Conservation (phyloP, 2,888 invertebrate genomes). For the Scrobipalpa atriplicella region DNA sequence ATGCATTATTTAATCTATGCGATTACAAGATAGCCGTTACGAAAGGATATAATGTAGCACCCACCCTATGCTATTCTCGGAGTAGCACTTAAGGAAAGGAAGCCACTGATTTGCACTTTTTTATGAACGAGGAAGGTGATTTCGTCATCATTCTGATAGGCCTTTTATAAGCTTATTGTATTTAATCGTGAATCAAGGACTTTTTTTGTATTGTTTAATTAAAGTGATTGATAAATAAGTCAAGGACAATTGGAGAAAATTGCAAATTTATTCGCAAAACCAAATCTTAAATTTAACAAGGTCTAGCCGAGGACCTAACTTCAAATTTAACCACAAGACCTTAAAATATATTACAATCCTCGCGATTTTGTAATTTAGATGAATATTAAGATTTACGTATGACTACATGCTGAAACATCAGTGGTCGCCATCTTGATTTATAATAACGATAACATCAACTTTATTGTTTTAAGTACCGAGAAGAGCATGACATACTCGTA, state of each 20-base stretch:
- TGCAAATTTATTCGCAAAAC: background rate
- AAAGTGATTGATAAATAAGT: too few species aligned
- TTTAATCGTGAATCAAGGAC: conserved; percentile 17
- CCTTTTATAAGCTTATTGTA: conserved; percentile 22
- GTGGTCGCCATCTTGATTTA: conserved; percentile 12
- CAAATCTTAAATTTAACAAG: too few species aligned
- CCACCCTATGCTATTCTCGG: conserved; percentile 71
- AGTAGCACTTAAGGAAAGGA: conserved; percentile 74
- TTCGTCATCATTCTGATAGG: conserved; percentile 48
- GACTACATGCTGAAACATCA: background rate
- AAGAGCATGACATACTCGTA: background rate
- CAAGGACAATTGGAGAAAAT: background rate
- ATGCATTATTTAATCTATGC: conserved; percentile 25
- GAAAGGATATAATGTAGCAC: conserved; percentile 46
- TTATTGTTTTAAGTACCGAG: background rate
- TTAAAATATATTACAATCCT: background rate
- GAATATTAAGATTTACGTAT: conserved; percentile 13
- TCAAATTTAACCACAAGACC: background rate
- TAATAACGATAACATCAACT: background rate
- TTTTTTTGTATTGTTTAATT: background rate
- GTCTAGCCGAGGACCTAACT: background rate
- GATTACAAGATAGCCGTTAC: conserved; percentile 21
- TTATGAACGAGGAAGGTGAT: conserved; percentile 76
- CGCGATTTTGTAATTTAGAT: conserved; percentile 14
- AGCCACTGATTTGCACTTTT: conserved; percentile 78